Percentiles rank a stretch among this genome's conserved stretches.
Conservation (phyloP, 2,888 invertebrate species). For the Iselma pallidipennis region DNA sequence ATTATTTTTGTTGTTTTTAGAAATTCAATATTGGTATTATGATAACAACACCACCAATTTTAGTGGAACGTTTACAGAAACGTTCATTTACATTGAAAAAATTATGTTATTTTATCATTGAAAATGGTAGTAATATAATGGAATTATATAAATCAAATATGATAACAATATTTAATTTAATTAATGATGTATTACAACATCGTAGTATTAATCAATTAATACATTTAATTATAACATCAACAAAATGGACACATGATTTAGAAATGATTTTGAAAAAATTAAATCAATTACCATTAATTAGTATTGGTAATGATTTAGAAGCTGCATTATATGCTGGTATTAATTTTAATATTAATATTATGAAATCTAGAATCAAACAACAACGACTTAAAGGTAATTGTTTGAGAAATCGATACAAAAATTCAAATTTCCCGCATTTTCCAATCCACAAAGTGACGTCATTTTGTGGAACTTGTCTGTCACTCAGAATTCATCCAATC, state of each 20-base stretch:
- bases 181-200: constrained; percentile 56
- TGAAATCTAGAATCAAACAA: constrained; percentile 56
- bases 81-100: constrained; percentile 63
- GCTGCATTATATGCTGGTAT: constrained; percentile 72
- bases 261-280: constrained; percentile 61
- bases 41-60: constrained; percentile 68
- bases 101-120: constrained; percentile 69
- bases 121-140: constrained; percentile 69
- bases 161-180: constrained; percentile 54
- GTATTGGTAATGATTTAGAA: constrained; percentile 74
- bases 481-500: neutral
- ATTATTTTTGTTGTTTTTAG: constrained; percentile 31
- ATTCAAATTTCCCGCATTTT: neutral
- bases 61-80: constrained; percentile 57
- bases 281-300: constrained; percentile 63
- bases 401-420: neutral
- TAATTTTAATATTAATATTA: constrained; percentile 56
- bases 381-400: constrained; percentile 52
- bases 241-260: constrained; percentile 67
- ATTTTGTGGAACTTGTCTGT: too few relatives aligned
- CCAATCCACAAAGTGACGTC: too few relatives aligned
- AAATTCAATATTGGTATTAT: constrained; percentile 60
- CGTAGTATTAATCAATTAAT: constrained; percentile 57
- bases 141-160: constrained; percentile 60
- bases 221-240: constrained; percentile 65